Evolutionary conservation across 2,113 vertebrate genomes (phyloP).

Genomic region (Aegithalos caudatus): DNA sequence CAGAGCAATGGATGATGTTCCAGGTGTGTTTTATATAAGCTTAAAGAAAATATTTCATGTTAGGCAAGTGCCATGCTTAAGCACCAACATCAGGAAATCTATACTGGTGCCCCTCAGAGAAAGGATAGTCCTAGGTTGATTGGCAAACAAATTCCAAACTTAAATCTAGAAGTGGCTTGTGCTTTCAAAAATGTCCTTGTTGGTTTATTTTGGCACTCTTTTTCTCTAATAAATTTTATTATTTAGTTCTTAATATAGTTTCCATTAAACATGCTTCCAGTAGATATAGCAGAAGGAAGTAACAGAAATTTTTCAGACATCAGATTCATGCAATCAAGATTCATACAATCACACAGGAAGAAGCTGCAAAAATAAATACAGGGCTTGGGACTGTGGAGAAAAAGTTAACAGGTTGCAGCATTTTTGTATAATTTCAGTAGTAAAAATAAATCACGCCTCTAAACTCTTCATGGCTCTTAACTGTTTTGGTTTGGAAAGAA

Average conservation of each 20-base stretch:
- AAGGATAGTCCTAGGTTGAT: not conserved
- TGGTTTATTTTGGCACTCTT: not conserved
- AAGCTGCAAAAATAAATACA: not conserved
- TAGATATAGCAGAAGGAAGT: not conserved
- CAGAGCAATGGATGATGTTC: not conserved
- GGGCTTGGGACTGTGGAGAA: not conserved
- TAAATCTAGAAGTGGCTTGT: not conserved
- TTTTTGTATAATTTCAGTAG: not conserved
- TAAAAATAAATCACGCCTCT: not conserved
- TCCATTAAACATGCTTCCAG: not conserved
- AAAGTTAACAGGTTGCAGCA: not conserved
- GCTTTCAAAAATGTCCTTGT: not conserved
- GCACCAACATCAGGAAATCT: not conserved
- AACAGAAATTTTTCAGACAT: not conserved
- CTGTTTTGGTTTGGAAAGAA: not conserved
- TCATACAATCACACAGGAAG: not conserved
- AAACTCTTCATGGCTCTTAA: not conserved
- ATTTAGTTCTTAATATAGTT: not conserved
- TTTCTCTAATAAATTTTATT: not conserved
- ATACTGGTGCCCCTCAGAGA: not conserved
- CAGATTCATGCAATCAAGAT: not conserved
- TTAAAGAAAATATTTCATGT: not conserved
- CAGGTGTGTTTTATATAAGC: not conserved
- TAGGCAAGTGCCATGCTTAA: not conserved
- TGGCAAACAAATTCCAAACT: not conserved